Conservation (phyloP, 2,113 vertebrate species). For the Columba janthina region DNA sequence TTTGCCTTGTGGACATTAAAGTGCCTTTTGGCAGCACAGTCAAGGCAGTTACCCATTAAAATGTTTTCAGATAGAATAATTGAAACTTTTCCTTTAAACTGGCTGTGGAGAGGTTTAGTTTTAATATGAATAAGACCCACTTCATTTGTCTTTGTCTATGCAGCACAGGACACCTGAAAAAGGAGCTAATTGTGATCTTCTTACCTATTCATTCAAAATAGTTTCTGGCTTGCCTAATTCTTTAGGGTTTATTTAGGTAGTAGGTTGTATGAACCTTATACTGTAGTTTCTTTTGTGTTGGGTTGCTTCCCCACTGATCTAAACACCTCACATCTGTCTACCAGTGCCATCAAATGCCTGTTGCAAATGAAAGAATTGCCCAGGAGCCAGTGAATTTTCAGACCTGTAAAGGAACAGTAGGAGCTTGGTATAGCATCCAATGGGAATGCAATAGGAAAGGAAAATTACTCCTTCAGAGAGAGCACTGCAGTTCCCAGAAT, state of each 20-base stretch:
- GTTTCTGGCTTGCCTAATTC: neutral
- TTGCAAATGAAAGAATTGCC: neutral
- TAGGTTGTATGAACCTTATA: neutral
- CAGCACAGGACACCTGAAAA: neutral
- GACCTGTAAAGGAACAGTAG: neutral
- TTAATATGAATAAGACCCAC: neutral
- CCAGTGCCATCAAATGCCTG: neutral
- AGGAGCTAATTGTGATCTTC: neutral
- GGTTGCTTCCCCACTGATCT: neutral
- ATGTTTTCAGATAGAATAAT: neutral
- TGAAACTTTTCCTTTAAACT: neutral
- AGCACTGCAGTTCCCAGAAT: neutral
- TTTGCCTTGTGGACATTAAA: neutral
- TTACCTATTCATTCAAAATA: neutral
- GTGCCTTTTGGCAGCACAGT: neutral
- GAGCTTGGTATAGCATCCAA: neutral
- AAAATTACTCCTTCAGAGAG: conserved; percentile 3
- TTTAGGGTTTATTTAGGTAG: neutral
- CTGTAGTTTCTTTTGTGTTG: neutral
- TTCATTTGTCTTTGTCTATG: neutral
- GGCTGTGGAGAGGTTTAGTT: neutral
- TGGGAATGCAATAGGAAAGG: neutral
- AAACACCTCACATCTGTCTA: neutral
- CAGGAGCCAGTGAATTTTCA: neutral
- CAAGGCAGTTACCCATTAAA: neutral